Conservation (phyloP, 2,888 invertebrate species). For the Byasa hedistus region DNA sequence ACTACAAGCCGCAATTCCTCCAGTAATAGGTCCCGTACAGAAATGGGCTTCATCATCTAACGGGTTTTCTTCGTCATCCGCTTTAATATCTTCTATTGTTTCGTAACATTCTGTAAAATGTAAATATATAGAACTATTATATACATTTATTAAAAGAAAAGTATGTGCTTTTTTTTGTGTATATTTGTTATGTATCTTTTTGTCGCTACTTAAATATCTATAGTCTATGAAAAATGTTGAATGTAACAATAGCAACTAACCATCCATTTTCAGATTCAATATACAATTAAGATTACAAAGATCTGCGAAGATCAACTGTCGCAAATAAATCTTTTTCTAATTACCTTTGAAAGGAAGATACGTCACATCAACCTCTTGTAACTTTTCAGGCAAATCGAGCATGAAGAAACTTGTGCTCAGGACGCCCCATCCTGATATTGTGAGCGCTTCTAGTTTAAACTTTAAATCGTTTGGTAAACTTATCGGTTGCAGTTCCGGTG, state of each 20-base stretch:
- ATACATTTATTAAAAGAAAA: too few species aligned
- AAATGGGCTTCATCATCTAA: constrained; percentile 67
- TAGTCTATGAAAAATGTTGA: too few species aligned
- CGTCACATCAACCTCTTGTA: constrained; percentile 70
- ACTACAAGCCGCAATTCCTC: constrained; percentile 74
- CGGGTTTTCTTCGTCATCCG: constrained; percentile 59
- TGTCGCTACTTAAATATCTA: too few species aligned
- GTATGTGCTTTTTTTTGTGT: too few species aligned
- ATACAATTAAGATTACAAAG: too few species aligned
- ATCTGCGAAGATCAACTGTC: too few species aligned
- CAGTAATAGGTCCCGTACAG: constrained; percentile 75
- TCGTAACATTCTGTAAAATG: constrained; percentile 62
- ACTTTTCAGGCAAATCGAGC: constrained; percentile 59
- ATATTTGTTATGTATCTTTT: too few species aligned
- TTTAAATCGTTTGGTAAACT: constrained; percentile 60
- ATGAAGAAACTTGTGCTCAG: constrained; percentile 57
- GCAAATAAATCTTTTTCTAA: not conserved
- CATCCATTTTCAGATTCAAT: too few species aligned
- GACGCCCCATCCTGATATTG: constrained; percentile 77
- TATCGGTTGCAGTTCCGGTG: constrained; percentile 64
- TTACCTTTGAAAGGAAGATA: constrained; percentile 62
- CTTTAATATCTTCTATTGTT: constrained; percentile 58
- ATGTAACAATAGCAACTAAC: too few species aligned
- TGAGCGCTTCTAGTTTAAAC: constrained; percentile 41
- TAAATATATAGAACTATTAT: not conserved